Evolutionary conservation across 2,888 invertebrate genomes (phyloP), one percentile per base, ranked within the genome.

Genomic region (Agriopis aurantiaria): DNA sequence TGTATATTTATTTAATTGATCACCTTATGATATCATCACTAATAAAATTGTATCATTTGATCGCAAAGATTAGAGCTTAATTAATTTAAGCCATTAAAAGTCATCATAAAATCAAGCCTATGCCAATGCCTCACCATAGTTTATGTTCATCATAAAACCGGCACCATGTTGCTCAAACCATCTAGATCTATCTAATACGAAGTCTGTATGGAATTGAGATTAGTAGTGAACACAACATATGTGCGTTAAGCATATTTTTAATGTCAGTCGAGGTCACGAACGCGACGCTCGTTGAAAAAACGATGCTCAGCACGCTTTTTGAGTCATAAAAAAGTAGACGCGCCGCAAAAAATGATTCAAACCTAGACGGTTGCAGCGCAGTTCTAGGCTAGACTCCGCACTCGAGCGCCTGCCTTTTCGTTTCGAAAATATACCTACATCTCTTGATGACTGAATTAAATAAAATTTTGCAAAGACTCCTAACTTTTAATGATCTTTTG

Each of bases 221-320:
- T 43, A 63, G 58, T 17, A 57, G 14, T 46, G 23, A 82, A 78
- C 4, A 80, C 81, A 73, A 82, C 82, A 85, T 85, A 85, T 88
- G 86, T 86, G 85, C 85, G 85, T 85, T 78, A 83, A 85, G 85
- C 87, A 88, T 88, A 88, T 88, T 87, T 69, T 88, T 88, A 88
- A 91, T 88, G 90, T 88, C 90, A 91, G 89, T 77, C 87, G 91
- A 91, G 92, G 92, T 92, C 91, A 91, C 88, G 88, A 86, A 81
- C 87, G 88, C 67, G 87, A 83, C 88, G 87, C 80, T 82, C 69
- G 82, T 80, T 83, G 81, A 90, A 91, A 91, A 90, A 90, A 88
- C 83, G 82, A 82, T 83, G 83, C 85, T 87, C 86, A 89, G 87
- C 87, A 87, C 84, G 88, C 85, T 87, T 87, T 85, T 84, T 82